These are phyloP conservation scores for Antennarius maculatus DNA, from an alignment of 2,797 vertebrate genomes.

Conservation along the genomic window DNA sequence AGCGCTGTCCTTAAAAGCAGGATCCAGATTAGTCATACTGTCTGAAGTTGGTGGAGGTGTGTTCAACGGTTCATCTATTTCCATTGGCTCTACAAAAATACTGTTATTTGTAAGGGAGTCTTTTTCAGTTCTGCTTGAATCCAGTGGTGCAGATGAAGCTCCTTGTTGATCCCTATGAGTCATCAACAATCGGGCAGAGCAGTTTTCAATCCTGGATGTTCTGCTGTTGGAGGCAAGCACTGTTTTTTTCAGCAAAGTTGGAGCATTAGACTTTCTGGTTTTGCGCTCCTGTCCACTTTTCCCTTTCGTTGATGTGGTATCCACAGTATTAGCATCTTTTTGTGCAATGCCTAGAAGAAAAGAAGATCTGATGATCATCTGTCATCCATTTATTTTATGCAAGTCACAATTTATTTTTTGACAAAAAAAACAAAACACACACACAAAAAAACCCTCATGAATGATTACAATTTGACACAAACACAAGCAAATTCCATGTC, in stretches of 20 bases:
- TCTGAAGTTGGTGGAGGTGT: conserved; percentile 49
- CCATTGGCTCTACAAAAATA: conserved; percentile 65
- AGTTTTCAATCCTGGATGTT: conserved; percentile 68
- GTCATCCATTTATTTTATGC: neutral
- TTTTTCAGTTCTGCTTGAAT: conserved; percentile 37
- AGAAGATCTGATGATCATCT: neutral
- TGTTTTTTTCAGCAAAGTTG: conserved; percentile 59
- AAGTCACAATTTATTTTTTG: neutral
- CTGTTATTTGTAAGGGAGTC: conserved; percentile 16
- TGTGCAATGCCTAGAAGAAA: conserved; percentile 58
- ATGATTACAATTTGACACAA: neutral
- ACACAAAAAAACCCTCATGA: too few species aligned
- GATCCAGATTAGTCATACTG: conserved; percentile 13
- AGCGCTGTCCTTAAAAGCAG: conserved; percentile 28
- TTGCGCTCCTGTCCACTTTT: conserved; percentile 68
- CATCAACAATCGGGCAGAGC: conserved; percentile 59
- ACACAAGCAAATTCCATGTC: neutral
- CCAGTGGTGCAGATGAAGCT: conserved; percentile 21
- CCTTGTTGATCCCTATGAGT: conserved; percentile 35
- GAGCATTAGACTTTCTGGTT: conserved; percentile 64
- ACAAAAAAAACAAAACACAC: too few species aligned
- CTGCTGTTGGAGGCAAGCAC: conserved; percentile 40
- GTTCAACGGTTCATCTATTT: conserved; percentile 63
- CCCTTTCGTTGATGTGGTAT: conserved; percentile 40
- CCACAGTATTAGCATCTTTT: conserved; percentile 45